Evolutionary conservation across 2,113 vertebrate species (phyloP).

Genomic region (Coptodon rendalli): DNA sequence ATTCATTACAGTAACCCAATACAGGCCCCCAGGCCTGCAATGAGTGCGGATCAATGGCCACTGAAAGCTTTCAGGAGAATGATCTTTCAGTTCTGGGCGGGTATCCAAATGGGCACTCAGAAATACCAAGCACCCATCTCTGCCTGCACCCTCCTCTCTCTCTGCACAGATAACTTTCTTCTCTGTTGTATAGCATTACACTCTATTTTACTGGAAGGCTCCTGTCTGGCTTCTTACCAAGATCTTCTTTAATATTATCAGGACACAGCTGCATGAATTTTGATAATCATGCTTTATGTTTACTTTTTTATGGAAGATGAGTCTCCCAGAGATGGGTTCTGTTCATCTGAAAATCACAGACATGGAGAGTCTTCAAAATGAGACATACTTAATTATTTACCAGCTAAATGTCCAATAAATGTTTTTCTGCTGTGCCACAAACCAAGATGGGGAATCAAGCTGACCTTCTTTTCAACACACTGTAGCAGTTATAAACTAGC

Average conservation of each 20-base stretch:
- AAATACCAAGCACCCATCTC: conserved; percentile 5
- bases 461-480: neutral
- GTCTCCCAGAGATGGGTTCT: neutral
- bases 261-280: conserved; percentile 5
- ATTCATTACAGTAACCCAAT: conserved; percentile 44
- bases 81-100: conserved; percentile 49
- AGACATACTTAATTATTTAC: neutral
- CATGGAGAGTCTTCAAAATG: neutral
- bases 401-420: neutral
- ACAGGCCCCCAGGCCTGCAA: conserved; percentile 3
- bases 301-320: neutral
- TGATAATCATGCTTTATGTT: conserved; percentile 11
- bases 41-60: conserved; percentile 29
- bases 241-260: neutral
- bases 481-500: neutral
- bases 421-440: neutral
- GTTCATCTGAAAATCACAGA: neutral
- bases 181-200: conserved; percentile 3
- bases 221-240: conserved; percentile 26
- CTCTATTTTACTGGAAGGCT: conserved; percentile 45
- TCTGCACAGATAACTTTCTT: neutral
- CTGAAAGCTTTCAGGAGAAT: conserved; percentile 59
- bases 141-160: neutral
- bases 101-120: conserved; percentile 47
- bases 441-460: neutral